phyloP scores from a whole-genome alignment of 1,140 invertebrate genomes.

The Conopomorpha cramerella region DNA sequence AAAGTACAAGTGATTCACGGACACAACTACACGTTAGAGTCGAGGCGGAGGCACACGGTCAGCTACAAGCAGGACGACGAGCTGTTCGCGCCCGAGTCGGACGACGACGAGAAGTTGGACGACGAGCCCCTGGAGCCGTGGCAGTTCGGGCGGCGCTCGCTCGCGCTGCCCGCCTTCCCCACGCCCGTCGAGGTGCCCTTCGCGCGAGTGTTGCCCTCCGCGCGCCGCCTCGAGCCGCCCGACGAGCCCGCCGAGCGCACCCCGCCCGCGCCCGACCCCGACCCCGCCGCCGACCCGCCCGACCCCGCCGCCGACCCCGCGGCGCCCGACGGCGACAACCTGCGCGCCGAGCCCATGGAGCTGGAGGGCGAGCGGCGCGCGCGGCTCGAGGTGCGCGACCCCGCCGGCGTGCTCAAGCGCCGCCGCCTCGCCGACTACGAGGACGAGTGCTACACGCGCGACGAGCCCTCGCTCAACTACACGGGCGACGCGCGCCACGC shows the following conservation, averaged over 20 bases:
- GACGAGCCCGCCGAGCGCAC: slow-evolving; percentile 16
- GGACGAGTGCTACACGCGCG: slow-evolving; percentile 90
- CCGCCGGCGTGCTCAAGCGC: slow-evolving; percentile 74
- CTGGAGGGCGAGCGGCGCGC: slow-evolving; percentile 45
- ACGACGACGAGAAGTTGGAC: slow-evolving; percentile 66
- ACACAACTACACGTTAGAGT: slow-evolving; percentile 80
- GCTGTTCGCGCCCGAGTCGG: slow-evolving; percentile 80
- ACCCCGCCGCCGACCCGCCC: too few relatives aligned
- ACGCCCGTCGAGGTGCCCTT: slow-evolving; percentile 5
- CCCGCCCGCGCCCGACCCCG: slow-evolving; percentile 20
- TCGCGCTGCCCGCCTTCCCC: slow-evolving; percentile 13
- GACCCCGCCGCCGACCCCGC: slow-evolving; percentile 21
- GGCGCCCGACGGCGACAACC: slow-evolving; percentile 44
- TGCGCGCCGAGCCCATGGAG: slow-evolving; percentile 52
- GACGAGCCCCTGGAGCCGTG: slow-evolving; percentile 67
- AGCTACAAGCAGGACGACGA: slow-evolving; percentile 77
- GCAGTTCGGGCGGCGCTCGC: slow-evolving; percentile 45
- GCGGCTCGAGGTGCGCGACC: slow-evolving; percentile 69
- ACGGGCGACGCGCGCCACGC: slow-evolving; percentile 86
- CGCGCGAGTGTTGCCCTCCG: slow-evolving; percentile 61
- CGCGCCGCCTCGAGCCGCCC: too few relatives aligned
- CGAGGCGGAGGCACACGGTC: slow-evolving; percentile 79
- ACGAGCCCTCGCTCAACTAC: slow-evolving; percentile 86
- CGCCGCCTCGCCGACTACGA: slow-evolving; percentile 81
- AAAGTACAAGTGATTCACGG: slow-evolving; percentile 68